Conservation (phyloP, 2,113 vertebrate species). For the Coracopsis vasa region DNA sequence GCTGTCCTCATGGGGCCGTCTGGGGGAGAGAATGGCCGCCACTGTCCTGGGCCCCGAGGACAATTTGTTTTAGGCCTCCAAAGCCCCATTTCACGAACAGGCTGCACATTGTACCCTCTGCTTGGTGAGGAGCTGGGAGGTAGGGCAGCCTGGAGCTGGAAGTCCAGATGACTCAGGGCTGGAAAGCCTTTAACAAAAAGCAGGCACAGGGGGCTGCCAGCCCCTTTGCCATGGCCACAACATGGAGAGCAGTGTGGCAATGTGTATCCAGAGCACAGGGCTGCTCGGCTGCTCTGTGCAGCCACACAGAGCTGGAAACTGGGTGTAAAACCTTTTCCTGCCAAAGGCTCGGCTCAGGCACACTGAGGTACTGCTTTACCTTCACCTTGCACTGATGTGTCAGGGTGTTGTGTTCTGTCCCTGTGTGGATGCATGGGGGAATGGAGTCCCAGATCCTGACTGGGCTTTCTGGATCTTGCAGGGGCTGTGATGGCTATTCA, state of each 20-base stretch:
- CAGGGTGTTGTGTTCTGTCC: neutral
- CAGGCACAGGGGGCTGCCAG: neutral
- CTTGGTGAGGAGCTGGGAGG: neutral
- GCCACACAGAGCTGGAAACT: neutral
- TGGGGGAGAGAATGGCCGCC: neutral
- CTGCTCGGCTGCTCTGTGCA: accelerated
- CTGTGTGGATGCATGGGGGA: neutral
- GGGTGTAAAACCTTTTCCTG: neutral
- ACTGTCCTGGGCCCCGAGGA: neutral
- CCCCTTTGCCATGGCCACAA: accelerated
- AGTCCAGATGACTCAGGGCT: neutral
- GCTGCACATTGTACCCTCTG: neutral
- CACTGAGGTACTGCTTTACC: neutral
- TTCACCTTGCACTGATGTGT: neutral
- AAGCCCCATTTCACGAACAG: neutral
- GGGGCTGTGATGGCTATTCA: neutral
- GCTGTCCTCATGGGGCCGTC: accelerated
- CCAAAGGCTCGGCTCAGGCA: neutral
- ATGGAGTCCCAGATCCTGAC: too few relatives aligned
- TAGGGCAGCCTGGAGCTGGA: neutral
- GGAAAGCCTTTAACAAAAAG: neutral
- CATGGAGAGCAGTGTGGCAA: accelerated
- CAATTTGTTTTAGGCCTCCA: slow-evolving; percentile 55
- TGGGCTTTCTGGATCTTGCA: neutral
- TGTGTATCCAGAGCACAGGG: accelerated